Evolutionary conservation across 2,113 vertebrate genomes (phyloP).

Genomic region (Gnathonemus longibarbis): DNA sequence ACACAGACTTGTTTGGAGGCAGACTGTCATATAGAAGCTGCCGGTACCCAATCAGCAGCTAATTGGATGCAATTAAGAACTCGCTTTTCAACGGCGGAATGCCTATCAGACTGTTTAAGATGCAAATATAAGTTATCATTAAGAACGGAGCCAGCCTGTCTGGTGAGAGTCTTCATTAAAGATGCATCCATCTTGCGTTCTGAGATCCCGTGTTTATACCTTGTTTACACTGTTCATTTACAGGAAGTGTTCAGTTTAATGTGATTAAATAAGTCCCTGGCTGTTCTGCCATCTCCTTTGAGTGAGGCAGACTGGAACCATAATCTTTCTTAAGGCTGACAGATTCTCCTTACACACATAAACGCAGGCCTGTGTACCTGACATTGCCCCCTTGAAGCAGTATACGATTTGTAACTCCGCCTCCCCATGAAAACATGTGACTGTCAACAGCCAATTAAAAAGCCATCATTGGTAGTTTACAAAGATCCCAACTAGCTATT

Average conservation of each 20-base stretch:
- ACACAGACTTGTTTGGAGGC: background rate
- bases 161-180: background rate
- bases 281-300: background rate
- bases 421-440: background rate
- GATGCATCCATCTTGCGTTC: background rate
- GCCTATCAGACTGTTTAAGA: background rate
- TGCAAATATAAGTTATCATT: background rate
- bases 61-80: constrained; percentile 2
- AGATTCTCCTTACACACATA: background rate
- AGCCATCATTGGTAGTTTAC: background rate
- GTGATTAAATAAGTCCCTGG: constrained; percentile 1
- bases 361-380: background rate
- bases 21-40: background rate
- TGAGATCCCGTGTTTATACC: background rate
- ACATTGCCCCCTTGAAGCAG: background rate
- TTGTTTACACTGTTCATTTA: background rate
- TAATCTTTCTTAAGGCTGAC: background rate
- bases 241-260: background rate
- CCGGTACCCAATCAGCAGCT: constrained; percentile 7
- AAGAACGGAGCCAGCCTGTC: background rate
- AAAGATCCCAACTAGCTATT: background rate
- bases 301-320: background rate
- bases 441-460: background rate
- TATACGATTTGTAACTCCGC: background rate
- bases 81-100: background rate